Conservation (phyloP, 2,888 invertebrate species). For the Ophion ventricosus region DNA sequence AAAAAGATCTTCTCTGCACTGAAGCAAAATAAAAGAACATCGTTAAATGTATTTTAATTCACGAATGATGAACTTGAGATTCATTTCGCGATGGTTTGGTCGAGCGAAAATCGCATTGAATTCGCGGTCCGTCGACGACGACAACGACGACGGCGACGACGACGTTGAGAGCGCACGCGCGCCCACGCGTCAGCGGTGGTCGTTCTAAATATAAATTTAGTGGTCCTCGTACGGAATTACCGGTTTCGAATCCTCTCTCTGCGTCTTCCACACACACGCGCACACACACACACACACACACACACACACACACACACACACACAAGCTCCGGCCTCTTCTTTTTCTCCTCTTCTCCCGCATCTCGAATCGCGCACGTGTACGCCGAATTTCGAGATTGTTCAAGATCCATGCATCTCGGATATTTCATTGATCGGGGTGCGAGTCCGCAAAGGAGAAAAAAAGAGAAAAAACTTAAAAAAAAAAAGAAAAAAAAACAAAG, state of each 20-base stretch:
- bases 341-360: conserved; percentile 13
- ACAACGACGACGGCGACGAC: conserved; percentile 12
- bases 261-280: conserved; percentile 41
- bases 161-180: conserved; percentile 66
- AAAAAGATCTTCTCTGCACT: neutral
- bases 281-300: conserved; percentile 34
- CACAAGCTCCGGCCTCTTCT: conserved; percentile 15
- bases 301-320: conserved; percentile 53
- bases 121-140: conserved; percentile 73
- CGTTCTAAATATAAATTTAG: conserved; percentile 77
- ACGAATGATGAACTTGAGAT: conserved; percentile 22
- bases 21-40: neutral
- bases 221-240: conserved; percentile 77
- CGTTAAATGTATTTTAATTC: neutral
- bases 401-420: conserved; percentile 43
- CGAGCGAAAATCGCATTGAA: conserved; percentile 43
- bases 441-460: conserved; percentile 1
- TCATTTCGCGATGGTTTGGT: conserved; percentile 22
- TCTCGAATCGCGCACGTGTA: conserved; percentile 61
- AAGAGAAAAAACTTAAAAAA: conserved; percentile 14
- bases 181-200: conserved; percentile 77
- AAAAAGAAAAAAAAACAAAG: conserved; percentile 72
- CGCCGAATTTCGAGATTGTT: conserved; percentile 43
- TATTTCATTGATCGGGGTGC: conserved; percentile 50
- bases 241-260: conserved; percentile 77